phyloP scores from a whole-genome alignment of 2,113 vertebrate species.

The Macrotus californicus region DNA sequence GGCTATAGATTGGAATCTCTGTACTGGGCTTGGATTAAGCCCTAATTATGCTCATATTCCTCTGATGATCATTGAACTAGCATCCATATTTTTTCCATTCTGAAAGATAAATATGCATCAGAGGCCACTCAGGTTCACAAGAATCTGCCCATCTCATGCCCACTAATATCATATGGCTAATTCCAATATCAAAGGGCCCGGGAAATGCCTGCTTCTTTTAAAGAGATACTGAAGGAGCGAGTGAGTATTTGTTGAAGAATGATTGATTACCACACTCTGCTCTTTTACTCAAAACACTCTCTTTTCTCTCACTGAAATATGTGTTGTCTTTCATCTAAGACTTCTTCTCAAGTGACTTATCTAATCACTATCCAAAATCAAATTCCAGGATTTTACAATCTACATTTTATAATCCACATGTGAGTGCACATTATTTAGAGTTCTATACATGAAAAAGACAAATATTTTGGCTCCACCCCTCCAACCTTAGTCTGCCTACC shows the following conservation, averaged over 20 bases:
- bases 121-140: background rate
- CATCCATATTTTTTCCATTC: background rate
- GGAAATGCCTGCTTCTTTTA: background rate
- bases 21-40: background rate
- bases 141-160: background rate
- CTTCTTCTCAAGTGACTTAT: background rate
- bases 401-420: background rate
- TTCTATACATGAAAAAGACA: background rate
- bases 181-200: background rate
- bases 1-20: background rate
- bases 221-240: background rate
- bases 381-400: background rate
- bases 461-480: background rate
- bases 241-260: background rate
- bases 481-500: background rate
- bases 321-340: background rate
- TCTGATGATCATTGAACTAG: background rate
- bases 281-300: background rate
- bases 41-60: background rate
- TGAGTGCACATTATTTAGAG: background rate
- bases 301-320: background rate
- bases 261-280: background rate
- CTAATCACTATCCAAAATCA: background rate
- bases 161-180: background rate
- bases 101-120: background rate